Conservation (phyloP, 2,888 invertebrate species). For the Pristionchus maxplancki region DNA sequence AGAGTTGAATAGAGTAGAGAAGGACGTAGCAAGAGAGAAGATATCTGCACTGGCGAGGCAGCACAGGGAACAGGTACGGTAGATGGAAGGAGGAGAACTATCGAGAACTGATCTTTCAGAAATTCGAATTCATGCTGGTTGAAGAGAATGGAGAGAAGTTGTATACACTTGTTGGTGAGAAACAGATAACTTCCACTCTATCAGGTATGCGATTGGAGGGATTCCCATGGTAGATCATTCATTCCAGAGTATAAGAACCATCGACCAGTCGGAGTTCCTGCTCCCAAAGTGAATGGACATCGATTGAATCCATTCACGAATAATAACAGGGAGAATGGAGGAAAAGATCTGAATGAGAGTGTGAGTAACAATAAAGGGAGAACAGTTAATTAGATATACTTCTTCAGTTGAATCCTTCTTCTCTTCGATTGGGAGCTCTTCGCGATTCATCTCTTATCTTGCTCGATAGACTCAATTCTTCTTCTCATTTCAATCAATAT, state of each 20-base stretch:
- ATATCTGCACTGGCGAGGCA: constrained; percentile 29
- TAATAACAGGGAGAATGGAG: not conserved
- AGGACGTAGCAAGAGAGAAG: constrained; percentile 8
- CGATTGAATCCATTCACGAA: constrained; percentile 47
- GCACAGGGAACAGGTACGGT: constrained; percentile 41
- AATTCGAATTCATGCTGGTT: constrained; percentile 59
- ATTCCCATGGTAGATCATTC: not conserved
- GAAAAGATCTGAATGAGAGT: constrained; percentile 21
- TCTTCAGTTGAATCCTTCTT: constrained; percentile 15
- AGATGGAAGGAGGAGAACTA: not conserved
- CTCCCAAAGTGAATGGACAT: constrained; percentile 32
- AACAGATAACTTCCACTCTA: constrained; percentile 5
- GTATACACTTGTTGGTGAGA: constrained; percentile 45
- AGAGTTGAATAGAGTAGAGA: constrained; percentile 40
- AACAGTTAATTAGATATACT: not conserved
- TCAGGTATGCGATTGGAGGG: not conserved
- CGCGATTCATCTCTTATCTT: not conserved
- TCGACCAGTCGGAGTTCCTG: constrained; percentile 52
- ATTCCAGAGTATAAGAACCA: constrained; percentile 60
- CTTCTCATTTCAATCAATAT: not conserved
- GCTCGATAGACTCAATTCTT: not conserved
- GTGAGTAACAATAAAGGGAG: not conserved
- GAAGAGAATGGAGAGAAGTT: constrained; percentile 54
- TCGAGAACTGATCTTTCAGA: constrained; percentile 51
- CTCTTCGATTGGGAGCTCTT: constrained; percentile 38